Conservation (phyloP, 2,888 invertebrate species). For the Ochropacha duplaris region DNA sequence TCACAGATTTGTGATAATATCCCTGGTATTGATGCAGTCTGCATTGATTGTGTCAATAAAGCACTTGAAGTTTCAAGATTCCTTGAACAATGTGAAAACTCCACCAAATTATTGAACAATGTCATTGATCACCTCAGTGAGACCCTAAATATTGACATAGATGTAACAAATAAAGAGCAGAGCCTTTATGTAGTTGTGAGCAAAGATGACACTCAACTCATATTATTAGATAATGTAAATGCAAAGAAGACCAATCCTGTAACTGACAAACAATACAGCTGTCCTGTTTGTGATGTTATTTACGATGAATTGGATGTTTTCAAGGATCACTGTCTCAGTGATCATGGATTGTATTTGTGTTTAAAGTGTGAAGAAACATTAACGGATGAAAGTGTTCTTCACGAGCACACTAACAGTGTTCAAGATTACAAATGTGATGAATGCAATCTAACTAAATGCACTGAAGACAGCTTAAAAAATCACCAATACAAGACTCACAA, state of each 20-base stretch:
- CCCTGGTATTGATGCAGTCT: slow-evolving; percentile 63
- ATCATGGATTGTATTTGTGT: slow-evolving; percentile 52
- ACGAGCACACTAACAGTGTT: slow-evolving; percentile 35
- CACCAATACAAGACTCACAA: slow-evolving; percentile 52
- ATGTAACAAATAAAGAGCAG: slow-evolving; percentile 35
- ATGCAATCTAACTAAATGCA: slow-evolving; percentile 46
- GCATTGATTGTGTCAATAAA: slow-evolving; percentile 55
- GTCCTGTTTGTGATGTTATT: slow-evolving; percentile 42
- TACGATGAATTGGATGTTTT: slow-evolving; percentile 41
- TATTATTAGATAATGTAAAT: slow-evolving; percentile 40
- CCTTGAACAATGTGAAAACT: slow-evolving; percentile 45
- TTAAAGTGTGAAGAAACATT: slow-evolving; percentile 50
- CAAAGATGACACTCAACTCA: slow-evolving; percentile 45
- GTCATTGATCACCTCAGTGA: slow-evolving; percentile 50
- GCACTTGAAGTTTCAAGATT: slow-evolving; percentile 48
- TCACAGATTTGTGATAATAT: slow-evolving; percentile 56
- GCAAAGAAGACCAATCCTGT: slow-evolving; percentile 11
- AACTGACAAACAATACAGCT: slow-evolving; percentile 24
- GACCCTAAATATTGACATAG: slow-evolving; percentile 39
- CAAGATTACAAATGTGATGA: slow-evolving; percentile 49
- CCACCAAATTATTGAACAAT: slow-evolving; percentile 46
- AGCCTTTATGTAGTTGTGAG: slow-evolving; percentile 51
- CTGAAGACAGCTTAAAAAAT: slow-evolving; percentile 45
- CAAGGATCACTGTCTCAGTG: slow-evolving; percentile 45
- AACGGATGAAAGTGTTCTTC: slow-evolving; percentile 33